Conservation (phyloP, 2,888 invertebrate genomes). For the Monopis laevigella region DNA sequence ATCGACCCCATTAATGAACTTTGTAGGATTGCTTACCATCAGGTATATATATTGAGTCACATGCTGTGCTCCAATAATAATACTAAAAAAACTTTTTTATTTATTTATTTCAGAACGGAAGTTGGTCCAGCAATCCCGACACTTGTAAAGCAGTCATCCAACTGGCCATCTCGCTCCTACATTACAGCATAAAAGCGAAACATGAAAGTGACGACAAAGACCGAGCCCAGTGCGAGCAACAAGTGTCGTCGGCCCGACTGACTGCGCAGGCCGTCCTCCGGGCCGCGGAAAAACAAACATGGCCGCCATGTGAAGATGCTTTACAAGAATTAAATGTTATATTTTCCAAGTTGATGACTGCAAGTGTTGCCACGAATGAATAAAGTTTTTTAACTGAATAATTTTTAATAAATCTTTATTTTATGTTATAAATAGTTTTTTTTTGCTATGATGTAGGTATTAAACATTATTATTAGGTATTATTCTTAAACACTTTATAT, state of each 20-base stretch:
- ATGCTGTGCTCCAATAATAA: too few relatives aligned
- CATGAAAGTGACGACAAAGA: constrained; percentile 53
- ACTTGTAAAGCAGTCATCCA: constrained; percentile 71
- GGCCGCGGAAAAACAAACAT: constrained; percentile 52
- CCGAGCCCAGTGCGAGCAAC: constrained; percentile 60
- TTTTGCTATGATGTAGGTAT: too few relatives aligned
- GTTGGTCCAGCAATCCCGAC: constrained; percentile 67
- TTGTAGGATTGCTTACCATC: too few relatives aligned
- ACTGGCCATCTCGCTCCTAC: constrained; percentile 67
- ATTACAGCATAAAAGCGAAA: constrained; percentile 64
- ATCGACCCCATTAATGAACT: too few relatives aligned
- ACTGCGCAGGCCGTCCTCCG: constrained; percentile 65
- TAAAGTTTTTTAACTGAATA: too few relatives aligned
- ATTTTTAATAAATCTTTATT: too few relatives aligned
- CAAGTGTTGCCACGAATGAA: too few relatives aligned
- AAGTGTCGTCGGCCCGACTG: constrained; percentile 68
- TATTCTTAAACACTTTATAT: too few relatives aligned
- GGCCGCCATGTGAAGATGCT: constrained; percentile 40
- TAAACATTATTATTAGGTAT: too few relatives aligned
- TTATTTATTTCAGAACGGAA: constrained; percentile 37
- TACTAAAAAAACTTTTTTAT: constrained; percentile 10
- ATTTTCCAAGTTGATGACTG: too few relatives aligned
- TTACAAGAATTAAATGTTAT: constrained; percentile 39
- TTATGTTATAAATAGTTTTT: too few relatives aligned
- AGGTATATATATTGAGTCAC: too few relatives aligned